phyloP scores from a whole-genome alignment of 1,140 invertebrate species.

The Geopemphigus sp. region DNA sequence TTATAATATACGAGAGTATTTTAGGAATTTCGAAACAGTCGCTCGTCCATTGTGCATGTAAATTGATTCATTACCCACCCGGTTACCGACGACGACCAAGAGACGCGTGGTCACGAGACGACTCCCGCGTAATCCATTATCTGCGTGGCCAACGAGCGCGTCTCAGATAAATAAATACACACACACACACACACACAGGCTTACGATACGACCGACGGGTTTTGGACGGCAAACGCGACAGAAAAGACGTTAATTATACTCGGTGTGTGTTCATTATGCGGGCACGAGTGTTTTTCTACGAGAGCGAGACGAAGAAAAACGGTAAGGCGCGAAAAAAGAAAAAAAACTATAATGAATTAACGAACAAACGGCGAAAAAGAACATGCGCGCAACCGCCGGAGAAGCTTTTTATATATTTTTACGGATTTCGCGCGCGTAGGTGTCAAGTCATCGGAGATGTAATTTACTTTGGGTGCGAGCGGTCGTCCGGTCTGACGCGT shows the following conservation, averaged over 20 bases:
- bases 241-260: background rate
- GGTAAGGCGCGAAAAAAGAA: background rate
- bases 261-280: no score
- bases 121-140: conserved; percentile 17
- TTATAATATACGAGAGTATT: background rate
- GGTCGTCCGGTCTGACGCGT: no score
- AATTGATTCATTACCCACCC: conserved; percentile 36
- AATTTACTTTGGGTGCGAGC: conserved; percentile 11
- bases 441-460: background rate
- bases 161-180: background rate
- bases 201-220: no score
- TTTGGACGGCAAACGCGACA: background rate
- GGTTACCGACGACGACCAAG: background rate
- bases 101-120: background rate
- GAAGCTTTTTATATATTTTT: conserved; percentile 20
- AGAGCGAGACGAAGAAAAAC: no score
- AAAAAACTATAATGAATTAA: no score
- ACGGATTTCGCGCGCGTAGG: background rate
- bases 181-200: background rate
- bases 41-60: background rate
- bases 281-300: background rate
- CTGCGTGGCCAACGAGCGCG: background rate
- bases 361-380: no score
- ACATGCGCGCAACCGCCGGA: no score
- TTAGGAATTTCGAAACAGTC: background rate